Conservation (phyloP, 2,797 vertebrate genomes). For the Dromococcyx pavoninus region DNA sequence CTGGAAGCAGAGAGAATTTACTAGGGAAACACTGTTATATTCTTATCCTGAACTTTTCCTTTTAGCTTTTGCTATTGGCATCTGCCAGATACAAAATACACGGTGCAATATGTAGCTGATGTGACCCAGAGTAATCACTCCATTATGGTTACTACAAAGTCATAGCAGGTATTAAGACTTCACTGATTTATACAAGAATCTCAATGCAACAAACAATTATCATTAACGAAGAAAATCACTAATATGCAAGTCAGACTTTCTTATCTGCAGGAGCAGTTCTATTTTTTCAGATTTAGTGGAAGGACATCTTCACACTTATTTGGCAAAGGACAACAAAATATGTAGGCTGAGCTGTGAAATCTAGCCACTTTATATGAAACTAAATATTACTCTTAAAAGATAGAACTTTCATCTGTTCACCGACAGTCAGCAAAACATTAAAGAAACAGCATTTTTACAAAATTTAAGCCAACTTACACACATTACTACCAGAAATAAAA, state of each 20-base stretch:
- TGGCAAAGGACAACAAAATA: background rate
- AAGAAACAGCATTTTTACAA: background rate
- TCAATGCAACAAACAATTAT: background rate
- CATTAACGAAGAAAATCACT: background rate
- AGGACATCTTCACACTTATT: constrained; percentile 25
- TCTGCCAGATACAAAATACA: background rate
- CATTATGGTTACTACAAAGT: background rate
- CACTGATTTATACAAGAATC: background rate
- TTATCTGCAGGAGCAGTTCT: background rate
- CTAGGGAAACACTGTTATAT: background rate
- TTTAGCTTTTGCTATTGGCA: background rate
- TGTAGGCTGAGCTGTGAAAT: constrained; percentile 38
- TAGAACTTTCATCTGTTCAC: background rate
- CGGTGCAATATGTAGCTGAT: background rate
- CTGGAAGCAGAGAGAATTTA: background rate
- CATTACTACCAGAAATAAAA: background rate
- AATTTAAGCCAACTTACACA: background rate
- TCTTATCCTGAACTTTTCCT: background rate
- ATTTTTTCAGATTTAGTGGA: background rate
- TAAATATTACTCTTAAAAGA: constrained; percentile 5
- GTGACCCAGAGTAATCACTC: background rate
- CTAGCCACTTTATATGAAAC: constrained; percentile 5
- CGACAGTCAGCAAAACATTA: background rate
- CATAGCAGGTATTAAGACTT: background rate
- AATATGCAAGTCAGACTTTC: background rate